Percentiles rank a stretch among this genome's conserved stretches.
phyloP scores from a whole-genome alignment of 2,888 invertebrate genomes.

The Trichopoda pennipes region DNA sequence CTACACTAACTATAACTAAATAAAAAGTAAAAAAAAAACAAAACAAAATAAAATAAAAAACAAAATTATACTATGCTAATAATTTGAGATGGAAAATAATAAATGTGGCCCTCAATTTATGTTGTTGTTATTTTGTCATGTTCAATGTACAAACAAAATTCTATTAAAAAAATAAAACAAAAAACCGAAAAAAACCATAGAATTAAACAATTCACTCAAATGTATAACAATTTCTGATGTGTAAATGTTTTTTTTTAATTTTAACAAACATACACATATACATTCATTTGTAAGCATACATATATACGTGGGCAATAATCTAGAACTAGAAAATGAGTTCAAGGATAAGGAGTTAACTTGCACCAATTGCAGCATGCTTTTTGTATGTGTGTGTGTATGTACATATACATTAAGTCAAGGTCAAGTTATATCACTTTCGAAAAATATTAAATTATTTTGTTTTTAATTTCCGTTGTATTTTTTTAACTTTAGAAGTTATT shows the following conservation, averaged over 20 bases:
- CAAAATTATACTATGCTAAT: constrained; percentile 56
- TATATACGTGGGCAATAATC: background rate
- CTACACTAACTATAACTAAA: constrained; percentile 59
- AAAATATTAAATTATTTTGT: no score
- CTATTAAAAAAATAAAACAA: constrained; percentile 42
- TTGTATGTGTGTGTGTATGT: no score
- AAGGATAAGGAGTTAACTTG: constrained; percentile 32
- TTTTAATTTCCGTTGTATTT: no score
- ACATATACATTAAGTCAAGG: no score
- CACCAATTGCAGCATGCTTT: no score
- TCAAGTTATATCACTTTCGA: no score
- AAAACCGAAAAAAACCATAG: constrained; percentile 49
- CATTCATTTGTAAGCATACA: background rate
- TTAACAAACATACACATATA: background rate
- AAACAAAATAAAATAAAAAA: constrained; percentile 6
- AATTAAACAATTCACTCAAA: constrained; percentile 61
- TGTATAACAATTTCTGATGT: constrained; percentile 13
- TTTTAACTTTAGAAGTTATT: no score
- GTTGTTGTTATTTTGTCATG: constrained; percentile 69
- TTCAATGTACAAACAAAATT: constrained; percentile 67
- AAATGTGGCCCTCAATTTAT: constrained; percentile 79
- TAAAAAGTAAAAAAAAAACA: constrained; percentile 39
- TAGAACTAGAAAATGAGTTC: constrained; percentile 35
- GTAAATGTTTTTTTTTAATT: background rate
- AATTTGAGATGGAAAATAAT: constrained; percentile 78